A percentile compares a stretch with the other conserved stretches of the same genome.
phyloP scores from a whole-genome alignment of 2,113 vertebrate genomes.

The Trochalopteron elliotii region DNA sequence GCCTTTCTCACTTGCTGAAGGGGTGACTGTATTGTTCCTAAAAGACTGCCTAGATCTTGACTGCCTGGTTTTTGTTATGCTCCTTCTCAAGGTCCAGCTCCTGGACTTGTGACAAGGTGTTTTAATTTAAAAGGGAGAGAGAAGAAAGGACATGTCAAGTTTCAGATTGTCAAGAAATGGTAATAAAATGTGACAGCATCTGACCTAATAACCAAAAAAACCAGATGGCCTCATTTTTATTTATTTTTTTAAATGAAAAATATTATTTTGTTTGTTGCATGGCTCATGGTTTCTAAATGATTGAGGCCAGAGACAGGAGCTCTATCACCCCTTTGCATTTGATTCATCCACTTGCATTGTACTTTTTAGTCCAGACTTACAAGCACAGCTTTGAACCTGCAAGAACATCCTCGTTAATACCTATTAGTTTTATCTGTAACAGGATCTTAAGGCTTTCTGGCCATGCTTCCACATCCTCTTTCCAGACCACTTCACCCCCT shows the following conservation, averaged over 20 bases:
- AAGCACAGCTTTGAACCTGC: not conserved
- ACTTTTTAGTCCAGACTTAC: not conserved
- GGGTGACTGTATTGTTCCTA: not conserved
- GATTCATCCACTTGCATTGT: not conserved
- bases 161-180: not conserved
- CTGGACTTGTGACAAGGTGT: not conserved
- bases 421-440: not conserved
- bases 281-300: not conserved
- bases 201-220: not conserved
- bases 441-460: not conserved
- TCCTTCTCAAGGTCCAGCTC: not conserved
- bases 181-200: not conserved
- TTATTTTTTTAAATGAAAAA: not conserved
- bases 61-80: not conserved
- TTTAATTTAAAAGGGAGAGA: not conserved
- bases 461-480: not conserved
- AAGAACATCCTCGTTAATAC: not conserved
- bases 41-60: not conserved
- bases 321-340: not conserved
- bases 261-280: not conserved
- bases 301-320: not conserved
- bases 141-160: not conserved
- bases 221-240: fast-evolving
- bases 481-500: not conserved
- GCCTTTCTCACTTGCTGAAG: not conserved